Evolutionary conservation across 2,797 vertebrate species (phyloP), one percentile per base, ranked within the genome.

Genomic region (Coilia nasus): DNA sequence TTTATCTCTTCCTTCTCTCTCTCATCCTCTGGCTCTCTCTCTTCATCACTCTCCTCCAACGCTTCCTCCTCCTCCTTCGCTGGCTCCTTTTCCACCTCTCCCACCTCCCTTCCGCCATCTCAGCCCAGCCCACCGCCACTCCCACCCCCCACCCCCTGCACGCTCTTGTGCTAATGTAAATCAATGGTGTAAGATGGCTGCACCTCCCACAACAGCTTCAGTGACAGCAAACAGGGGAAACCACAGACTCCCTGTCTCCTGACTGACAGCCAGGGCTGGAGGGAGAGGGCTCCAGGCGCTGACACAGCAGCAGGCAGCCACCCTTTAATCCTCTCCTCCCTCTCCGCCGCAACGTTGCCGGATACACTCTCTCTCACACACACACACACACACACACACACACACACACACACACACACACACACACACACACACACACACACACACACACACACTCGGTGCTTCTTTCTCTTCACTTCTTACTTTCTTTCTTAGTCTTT

Each of bases 91-190:
- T 62, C 60, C n/a, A n/a, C 60, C 60, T 62, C n/a, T 7, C 60
- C n/a, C 60, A n/a, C 60, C 82, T 15, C 78, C 21, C 60, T 62
- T 2, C 50, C 50, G 7, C 50, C 50, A 54, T 54, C 50, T 54
- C 50, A 9, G 50, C 50, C 50, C 50, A 54, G 1, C 50, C 50
- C 50, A 47, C 46, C 46, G 46, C 46, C 47, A 23, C 82, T 84
- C 35, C 82, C 25, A 80, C 60, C 47, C 64, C 50, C 82, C 14
- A 62, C 62, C 54, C 54, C 67, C 83, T 25, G 46, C 83, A 82
- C 28, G 44, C 82, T 87, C 67, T 41, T 35, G 28, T 83, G 87
- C 85, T 87, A 86, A 88, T 87, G 84, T 90, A 87, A 87, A 87
- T 90, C 81, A 86, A 78, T 87, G 60, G 78, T 85, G 67, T 87